phyloP scores from a whole-genome alignment of 1,140 invertebrate species.

The Notospermus geniculatus region DNA sequence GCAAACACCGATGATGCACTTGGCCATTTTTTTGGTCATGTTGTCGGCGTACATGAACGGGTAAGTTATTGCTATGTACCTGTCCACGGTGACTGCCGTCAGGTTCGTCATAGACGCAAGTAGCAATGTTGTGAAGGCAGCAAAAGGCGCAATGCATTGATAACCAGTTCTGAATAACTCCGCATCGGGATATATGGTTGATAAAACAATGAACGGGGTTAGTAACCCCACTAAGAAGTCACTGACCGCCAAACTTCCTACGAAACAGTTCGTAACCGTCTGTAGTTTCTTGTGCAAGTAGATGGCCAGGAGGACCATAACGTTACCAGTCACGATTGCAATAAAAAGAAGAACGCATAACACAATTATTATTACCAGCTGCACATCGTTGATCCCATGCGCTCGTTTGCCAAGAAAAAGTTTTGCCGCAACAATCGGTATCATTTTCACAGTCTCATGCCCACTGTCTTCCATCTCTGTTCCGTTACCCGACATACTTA shows the following conservation, averaged over 20 bases:
- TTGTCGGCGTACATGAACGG: neutral
- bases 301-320: constrained; percentile 21
- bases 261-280: constrained; percentile 24
- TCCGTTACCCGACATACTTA: too few relatives aligned
- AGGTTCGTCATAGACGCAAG: neutral
- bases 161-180: neutral
- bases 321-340: constrained; percentile 21
- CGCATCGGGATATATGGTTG: neutral
- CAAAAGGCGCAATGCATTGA: constrained; percentile 4
- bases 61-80: neutral
- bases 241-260: constrained; percentile 21
- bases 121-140: neutral
- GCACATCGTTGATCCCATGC: neutral
- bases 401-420: too few relatives aligned
- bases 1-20: neutral
- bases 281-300: constrained; percentile 15
- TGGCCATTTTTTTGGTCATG: neutral
- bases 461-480: too few relatives aligned
- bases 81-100: neutral
- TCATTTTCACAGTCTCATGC: too few relatives aligned
- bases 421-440: too few relatives aligned
- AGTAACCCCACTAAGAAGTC: constrained; percentile 17
- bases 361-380: neutral
- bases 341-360: constrained; percentile 13
- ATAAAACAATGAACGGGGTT: neutral